phyloP scores from a whole-genome alignment of 2,797 vertebrate species.

The Chelon auratus region DNA sequence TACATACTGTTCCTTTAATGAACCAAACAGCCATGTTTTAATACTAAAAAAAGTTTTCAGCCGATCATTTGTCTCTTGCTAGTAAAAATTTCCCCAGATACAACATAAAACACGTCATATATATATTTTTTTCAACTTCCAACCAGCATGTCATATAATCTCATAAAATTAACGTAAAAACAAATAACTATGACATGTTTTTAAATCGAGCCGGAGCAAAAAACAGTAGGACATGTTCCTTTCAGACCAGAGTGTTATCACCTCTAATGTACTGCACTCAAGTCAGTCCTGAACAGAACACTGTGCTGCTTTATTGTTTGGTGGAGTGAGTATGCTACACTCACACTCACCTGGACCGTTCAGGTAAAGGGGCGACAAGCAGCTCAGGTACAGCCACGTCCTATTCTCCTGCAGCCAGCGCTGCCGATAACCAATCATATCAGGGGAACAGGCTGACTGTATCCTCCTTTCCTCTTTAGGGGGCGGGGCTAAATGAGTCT shows the following conservation, averaged over 20 bases:
- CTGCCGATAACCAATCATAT: constrained; percentile 83
- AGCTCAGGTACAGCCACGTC: constrained; percentile 86
- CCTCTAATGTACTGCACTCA: constrained; percentile 6
- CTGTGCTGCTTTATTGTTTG: constrained; percentile 41
- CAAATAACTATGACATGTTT: no score
- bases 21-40: no score
- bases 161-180: no score
- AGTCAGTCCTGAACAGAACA: constrained; percentile 24
- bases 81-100: no score
- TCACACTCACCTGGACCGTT: constrained; percentile 82
- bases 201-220: neutral
- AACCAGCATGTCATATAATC: neutral
- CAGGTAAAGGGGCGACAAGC: constrained; percentile 81
- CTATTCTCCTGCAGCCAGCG: constrained; percentile 85
- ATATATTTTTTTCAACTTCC: neutral
- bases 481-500: constrained; percentile 67
- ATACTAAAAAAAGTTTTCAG: no score
- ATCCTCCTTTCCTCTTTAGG: constrained; percentile 75
- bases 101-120: no score
- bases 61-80: no score
- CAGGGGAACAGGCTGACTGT: constrained; percentile 74
- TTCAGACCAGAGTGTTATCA: neutral
- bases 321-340: constrained; percentile 69
- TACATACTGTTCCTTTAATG: no score
- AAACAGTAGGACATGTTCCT: constrained; percentile 5